Conservation (phyloP, 2,888 invertebrate species). For the Slavum lentiscoides region DNA sequence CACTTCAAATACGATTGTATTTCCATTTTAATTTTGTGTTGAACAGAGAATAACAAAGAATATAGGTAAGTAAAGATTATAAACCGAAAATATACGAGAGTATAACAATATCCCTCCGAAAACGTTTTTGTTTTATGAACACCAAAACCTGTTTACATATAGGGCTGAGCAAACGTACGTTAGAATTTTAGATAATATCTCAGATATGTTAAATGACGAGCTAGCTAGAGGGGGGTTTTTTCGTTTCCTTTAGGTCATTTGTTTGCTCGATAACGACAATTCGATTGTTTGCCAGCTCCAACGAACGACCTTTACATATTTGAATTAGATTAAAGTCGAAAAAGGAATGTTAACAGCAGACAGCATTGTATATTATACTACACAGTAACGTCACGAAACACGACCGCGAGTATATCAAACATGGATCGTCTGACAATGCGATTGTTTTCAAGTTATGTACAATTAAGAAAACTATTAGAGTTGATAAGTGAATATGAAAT, state of each 20-base stretch:
- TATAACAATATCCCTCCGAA: constrained; percentile 28
- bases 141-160: constrained; percentile 35
- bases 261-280: constrained; percentile 44
- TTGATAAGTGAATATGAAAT: background rate
- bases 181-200: constrained; percentile 36
- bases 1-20: background rate
- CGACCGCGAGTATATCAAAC: constrained; percentile 11
- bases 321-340: constrained; percentile 50
- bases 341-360: constrained; percentile 46
- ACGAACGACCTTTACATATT: constrained; percentile 52
- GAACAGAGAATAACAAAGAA: background rate
- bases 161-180: constrained; percentile 2
- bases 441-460: background rate
- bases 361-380: background rate
- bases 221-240: background rate
- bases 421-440: constrained; percentile 4
- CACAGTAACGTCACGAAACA: background rate
- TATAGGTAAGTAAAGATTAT: background rate
- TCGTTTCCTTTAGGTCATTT: constrained; percentile 43
- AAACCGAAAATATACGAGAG: background rate
- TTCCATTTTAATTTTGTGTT: background rate
- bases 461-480: constrained; percentile 9
- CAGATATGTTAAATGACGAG: constrained; percentile 22
- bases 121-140: constrained; percentile 14
- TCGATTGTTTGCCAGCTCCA: constrained; percentile 44